phyloP scores from a whole-genome alignment of 2,888 invertebrate species.

The Microctonus brassicae region DNA sequence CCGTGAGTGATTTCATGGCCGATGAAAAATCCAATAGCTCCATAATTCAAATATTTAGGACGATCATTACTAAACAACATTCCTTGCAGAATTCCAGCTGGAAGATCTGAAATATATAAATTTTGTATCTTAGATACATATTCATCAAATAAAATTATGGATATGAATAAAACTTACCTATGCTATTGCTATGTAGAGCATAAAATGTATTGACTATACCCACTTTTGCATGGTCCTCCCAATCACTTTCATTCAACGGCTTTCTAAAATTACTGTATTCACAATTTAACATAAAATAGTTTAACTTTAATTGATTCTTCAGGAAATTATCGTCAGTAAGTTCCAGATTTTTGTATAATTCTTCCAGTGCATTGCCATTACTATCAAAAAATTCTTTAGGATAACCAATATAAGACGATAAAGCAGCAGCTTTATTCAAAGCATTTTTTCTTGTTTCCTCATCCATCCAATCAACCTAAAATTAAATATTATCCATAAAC shows the following conservation, averaged over 20 bases:
- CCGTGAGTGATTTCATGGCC: slow-evolving; percentile 5
- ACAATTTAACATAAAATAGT: too few species aligned
- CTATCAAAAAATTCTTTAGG: slow-evolving; percentile 83
- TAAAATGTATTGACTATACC: too few species aligned
- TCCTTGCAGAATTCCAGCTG: background rate
- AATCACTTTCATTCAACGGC: too few species aligned
- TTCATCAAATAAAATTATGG: too few species aligned
- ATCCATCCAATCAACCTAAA: slow-evolving; percentile 90
- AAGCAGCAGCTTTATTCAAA: slow-evolving; percentile 81
- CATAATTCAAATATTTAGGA: slow-evolving; percentile 19
- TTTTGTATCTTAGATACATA: slow-evolving; percentile 66
- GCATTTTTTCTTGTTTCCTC: slow-evolving; percentile 80
- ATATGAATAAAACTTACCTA: too few species aligned
- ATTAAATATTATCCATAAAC: slow-evolving; percentile 10
- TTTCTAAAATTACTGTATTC: too few species aligned
- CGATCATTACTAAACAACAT: background rate
- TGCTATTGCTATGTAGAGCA: too few species aligned
- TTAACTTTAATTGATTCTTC: slow-evolving; percentile 66
- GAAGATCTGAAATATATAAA: background rate
- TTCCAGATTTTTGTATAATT: slow-evolving; percentile 76
- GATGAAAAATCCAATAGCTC: background rate
- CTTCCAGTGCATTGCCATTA: slow-evolving; percentile 80
- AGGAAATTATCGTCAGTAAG: slow-evolving; percentile 65
- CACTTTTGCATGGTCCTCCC: too few species aligned
- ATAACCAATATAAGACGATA: slow-evolving; percentile 76